Conservation (phyloP, 2,797 vertebrate genomes). For the Molothrus ater region DNA sequence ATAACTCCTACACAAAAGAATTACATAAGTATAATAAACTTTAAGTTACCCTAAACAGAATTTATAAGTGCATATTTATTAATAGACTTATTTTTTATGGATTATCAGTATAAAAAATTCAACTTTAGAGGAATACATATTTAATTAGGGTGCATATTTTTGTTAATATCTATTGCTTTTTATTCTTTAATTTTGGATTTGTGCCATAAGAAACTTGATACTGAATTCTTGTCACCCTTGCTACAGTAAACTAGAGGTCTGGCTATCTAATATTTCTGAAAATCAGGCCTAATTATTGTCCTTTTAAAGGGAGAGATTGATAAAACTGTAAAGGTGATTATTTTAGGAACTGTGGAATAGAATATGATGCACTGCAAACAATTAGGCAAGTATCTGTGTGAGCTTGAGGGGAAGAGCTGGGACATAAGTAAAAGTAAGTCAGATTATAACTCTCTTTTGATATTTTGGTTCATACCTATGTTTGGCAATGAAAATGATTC, state of each 20-base stretch:
- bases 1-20: background rate
- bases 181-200: background rate
- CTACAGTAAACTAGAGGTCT: background rate
- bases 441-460: background rate
- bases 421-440: background rate
- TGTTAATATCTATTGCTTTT: background rate
- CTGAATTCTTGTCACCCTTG: background rate
- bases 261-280: background rate
- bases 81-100: background rate
- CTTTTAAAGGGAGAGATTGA: background rate
- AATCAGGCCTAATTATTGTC: background rate
- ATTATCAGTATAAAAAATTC: background rate
- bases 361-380: background rate
- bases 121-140: background rate
- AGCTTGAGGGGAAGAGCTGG: background rate
- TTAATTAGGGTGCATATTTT: background rate
- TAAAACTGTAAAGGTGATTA: background rate
- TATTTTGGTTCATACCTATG: background rate
- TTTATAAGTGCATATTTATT: background rate
- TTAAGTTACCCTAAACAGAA: background rate
- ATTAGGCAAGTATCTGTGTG: background rate
- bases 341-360: background rate
- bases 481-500: background rate
- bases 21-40: background rate
- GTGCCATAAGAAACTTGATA: background rate